phyloP scores from a whole-genome alignment of 2,888 invertebrate genomes.

The Rhagonycha lutea region DNA sequence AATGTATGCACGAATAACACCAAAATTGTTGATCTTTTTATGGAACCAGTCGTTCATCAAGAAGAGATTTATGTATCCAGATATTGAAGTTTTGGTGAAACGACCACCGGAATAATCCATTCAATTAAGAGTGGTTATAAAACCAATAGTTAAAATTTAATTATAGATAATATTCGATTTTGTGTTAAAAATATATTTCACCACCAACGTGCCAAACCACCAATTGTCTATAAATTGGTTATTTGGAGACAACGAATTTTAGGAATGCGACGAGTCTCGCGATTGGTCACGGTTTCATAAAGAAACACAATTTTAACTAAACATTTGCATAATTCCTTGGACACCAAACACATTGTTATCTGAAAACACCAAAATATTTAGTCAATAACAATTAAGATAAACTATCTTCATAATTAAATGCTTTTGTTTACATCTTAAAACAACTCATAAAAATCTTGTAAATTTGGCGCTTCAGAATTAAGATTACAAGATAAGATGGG shows the following conservation, averaged over 20 bases:
- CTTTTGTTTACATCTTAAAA: slow-evolving; percentile 9
- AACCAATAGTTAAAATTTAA: slow-evolving; percentile 12
- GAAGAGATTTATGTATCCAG: not conserved
- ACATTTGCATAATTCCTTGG: not conserved
- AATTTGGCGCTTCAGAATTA: not conserved
- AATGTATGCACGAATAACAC: not conserved
- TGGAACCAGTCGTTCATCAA: not conserved
- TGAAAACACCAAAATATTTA: slow-evolving; percentile 2
- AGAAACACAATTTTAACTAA: not conserved
- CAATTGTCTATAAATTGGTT: not conserved
- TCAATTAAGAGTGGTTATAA: not conserved
- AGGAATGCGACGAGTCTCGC: not conserved
- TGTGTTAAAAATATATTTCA: slow-evolving; percentile 1
- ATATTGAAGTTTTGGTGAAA: not conserved
- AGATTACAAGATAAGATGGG: not conserved
- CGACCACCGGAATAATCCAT: not conserved
- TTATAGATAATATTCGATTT: slow-evolving; percentile 7
- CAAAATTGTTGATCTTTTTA: not conserved
- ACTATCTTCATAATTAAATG: slow-evolving; percentile 17
- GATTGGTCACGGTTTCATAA: not conserved
- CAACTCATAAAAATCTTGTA: not conserved
- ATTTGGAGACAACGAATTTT: not conserved
- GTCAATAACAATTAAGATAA: slow-evolving; percentile 21
- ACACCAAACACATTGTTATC: slow-evolving; percentile 1
- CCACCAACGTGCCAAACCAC: slow-evolving; percentile 9